Conservation (phyloP, 2,888 invertebrate genomes). For the Pegoplata infirma region DNA sequence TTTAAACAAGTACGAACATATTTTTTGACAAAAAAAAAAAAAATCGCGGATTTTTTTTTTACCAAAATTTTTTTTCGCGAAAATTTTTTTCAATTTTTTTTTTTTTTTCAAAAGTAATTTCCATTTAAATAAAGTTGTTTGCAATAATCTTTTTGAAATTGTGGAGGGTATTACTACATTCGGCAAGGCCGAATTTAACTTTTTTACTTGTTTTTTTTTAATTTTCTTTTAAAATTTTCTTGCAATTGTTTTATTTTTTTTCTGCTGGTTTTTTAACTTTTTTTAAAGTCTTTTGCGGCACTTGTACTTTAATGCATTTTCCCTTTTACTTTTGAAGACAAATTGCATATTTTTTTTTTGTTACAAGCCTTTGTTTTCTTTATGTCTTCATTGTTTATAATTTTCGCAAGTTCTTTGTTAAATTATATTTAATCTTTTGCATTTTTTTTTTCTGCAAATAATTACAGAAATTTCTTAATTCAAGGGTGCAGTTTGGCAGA, state of each 20-base stretch:
- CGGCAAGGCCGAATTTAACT: too few species aligned
- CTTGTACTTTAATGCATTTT: slow-evolving; percentile 38
- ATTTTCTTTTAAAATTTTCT: neutral
- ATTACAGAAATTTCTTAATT: slow-evolving; percentile 27
- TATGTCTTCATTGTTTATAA: slow-evolving; percentile 8
- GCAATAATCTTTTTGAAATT: too few species aligned
- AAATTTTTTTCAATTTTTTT: too few species aligned
- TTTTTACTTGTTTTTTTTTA: too few species aligned
- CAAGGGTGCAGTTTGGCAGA: slow-evolving; percentile 43
- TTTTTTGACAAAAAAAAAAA: too few species aligned
- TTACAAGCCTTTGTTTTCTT: slow-evolving; percentile 18
- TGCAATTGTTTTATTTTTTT: neutral
- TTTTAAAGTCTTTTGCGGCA: slow-evolving; percentile 29
- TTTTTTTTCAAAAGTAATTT: too few species aligned
- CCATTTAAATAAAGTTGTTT: too few species aligned
- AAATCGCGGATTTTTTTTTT: too few species aligned
- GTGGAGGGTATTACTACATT: too few species aligned
- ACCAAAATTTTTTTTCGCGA: too few species aligned
- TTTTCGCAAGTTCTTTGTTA: neutral
- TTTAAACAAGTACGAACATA: too few species aligned
- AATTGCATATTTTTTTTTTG: neutral
- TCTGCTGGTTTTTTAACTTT: too few species aligned
- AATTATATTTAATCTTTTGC: slow-evolving; percentile 10
- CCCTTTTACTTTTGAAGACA: slow-evolving; percentile 52
- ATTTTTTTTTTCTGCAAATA: slow-evolving; percentile 22